Evolutionary conservation across 2,113 vertebrate species (phyloP).

Genomic region (Plotosus lineatus): DNA sequence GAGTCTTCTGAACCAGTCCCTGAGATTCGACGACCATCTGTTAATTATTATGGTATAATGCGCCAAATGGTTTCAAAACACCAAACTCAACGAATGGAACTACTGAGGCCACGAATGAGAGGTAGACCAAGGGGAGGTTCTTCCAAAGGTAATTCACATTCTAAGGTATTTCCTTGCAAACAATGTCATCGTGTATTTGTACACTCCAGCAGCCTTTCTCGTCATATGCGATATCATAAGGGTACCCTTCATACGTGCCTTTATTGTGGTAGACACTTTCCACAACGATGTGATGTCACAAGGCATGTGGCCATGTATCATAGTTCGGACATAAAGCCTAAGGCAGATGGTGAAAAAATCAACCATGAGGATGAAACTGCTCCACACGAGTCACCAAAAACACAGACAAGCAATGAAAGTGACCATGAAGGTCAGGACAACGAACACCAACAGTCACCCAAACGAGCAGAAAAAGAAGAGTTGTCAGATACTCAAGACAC

Average conservation of each 20-base stretch:
- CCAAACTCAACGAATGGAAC: conserved; percentile 34
- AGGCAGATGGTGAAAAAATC: conserved; percentile 49
- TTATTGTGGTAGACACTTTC: conserved; percentile 73
- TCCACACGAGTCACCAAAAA: conserved; percentile 42
- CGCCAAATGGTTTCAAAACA: conserved; percentile 44
- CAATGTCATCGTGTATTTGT: conserved; percentile 74
- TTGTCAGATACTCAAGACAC: conserved; percentile 47
- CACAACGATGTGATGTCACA: conserved; percentile 74
- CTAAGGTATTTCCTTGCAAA: conserved; percentile 73
- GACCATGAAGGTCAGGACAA: conserved; percentile 45
- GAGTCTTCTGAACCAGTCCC: conserved; percentile 42
- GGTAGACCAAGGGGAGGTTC: conserved; percentile 49
- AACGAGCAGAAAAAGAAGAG: not conserved
- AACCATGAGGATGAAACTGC: conserved; percentile 20
- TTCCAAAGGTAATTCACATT: conserved; percentile 49
- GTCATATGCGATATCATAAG: conserved; percentile 78
- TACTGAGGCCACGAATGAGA: conserved; percentile 43
- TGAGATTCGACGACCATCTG: not conserved
- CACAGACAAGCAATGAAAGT: conserved; percentile 54
- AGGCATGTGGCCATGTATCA: conserved; percentile 74
- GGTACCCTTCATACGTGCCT: conserved; percentile 74
- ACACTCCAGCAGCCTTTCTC: conserved; percentile 77
- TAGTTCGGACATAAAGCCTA: conserved; percentile 63
- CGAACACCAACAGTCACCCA: conserved; percentile 38
- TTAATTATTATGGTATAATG: conserved; percentile 39